Conservation (phyloP, 2,113 vertebrate species). For the Alligator mississippiensis region DNA sequence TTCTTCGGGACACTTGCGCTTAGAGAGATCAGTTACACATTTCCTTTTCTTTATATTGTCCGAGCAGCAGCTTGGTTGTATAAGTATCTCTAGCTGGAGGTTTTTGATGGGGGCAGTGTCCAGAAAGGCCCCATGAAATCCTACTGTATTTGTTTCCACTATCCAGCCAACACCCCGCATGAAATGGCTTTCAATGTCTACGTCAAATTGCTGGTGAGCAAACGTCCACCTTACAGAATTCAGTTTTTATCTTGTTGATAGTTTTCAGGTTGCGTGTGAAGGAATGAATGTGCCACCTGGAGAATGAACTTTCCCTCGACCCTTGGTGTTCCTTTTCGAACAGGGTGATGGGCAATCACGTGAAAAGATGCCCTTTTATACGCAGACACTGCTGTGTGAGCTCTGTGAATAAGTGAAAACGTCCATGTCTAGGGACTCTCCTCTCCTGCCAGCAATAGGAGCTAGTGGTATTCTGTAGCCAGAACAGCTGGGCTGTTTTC, state of each 20-base stretch:
- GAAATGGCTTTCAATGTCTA: neutral
- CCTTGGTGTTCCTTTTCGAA: neutral
- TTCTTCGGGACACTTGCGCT: neutral
- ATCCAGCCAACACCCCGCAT: neutral
- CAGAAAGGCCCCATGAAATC: neutral
- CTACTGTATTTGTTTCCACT: fast-evolving
- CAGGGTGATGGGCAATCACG: neutral
- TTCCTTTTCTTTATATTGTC: neutral
- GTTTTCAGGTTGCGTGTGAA: neutral
- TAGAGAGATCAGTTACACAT: neutral
- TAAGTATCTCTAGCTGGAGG: neutral
- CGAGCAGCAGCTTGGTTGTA: neutral
- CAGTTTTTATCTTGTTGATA: neutral
- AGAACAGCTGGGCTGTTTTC: neutral
- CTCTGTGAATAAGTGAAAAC: neutral
- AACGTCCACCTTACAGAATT: neutral
- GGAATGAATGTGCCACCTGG: neutral
- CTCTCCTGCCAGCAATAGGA: no score
- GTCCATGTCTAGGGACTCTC: neutral
- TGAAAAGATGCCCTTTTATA: neutral
- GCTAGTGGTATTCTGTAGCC: neutral
- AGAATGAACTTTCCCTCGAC: neutral
- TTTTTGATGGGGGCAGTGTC: neutral
- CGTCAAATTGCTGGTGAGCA: neutral
- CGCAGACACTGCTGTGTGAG: neutral